Percentiles rank a stretch among this genome's conserved stretches.
These are phyloP conservation scores for Phyllotreta striolata DNA, from an alignment of 2,888 invertebrate genomes.

Conservation along the genomic window DNA sequence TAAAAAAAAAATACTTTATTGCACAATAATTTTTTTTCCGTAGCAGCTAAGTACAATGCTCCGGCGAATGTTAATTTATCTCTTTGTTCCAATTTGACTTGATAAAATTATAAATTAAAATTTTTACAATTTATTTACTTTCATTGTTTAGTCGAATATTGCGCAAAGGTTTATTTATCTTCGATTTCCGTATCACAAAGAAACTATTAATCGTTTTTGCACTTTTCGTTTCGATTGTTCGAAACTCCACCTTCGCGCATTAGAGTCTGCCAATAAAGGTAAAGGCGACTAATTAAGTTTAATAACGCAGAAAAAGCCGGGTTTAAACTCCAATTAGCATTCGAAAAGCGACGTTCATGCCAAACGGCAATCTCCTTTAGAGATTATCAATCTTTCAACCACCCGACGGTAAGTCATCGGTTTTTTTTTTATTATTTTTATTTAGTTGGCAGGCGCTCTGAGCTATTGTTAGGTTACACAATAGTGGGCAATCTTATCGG, in stretches of 20 bases:
- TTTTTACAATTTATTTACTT: no score
- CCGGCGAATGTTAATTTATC: no score
- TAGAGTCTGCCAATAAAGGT: slow-evolving; percentile 1
- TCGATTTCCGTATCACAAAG: not conserved
- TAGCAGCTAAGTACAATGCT: no score
- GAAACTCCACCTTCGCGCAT: slow-evolving; percentile 8
- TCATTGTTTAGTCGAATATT: no score
- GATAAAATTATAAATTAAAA: no score
- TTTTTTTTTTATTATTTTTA: no score
- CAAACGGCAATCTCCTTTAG: slow-evolving; percentile 35
- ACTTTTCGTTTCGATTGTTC: slow-evolving; percentile 20
- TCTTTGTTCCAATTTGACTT: no score
- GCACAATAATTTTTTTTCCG: no score
- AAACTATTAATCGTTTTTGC: slow-evolving; percentile 21
- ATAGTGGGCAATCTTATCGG: slow-evolving; percentile 56
- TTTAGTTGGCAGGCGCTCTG: slow-evolving; percentile 29
- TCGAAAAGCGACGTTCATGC: slow-evolving; percentile 32
- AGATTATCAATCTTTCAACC: slow-evolving; percentile 37
- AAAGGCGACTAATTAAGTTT: slow-evolving; percentile 9
- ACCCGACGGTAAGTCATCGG: slow-evolving; percentile 42
- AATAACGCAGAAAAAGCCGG: slow-evolving; percentile 10
- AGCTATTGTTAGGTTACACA: slow-evolving; percentile 47
- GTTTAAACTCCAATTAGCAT: slow-evolving; percentile 13
- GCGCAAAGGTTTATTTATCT: no score
- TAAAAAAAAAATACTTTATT: no score